phyloP scores from a whole-genome alignment of 2,113 vertebrate genomes.

The Silurus meridionalis region DNA sequence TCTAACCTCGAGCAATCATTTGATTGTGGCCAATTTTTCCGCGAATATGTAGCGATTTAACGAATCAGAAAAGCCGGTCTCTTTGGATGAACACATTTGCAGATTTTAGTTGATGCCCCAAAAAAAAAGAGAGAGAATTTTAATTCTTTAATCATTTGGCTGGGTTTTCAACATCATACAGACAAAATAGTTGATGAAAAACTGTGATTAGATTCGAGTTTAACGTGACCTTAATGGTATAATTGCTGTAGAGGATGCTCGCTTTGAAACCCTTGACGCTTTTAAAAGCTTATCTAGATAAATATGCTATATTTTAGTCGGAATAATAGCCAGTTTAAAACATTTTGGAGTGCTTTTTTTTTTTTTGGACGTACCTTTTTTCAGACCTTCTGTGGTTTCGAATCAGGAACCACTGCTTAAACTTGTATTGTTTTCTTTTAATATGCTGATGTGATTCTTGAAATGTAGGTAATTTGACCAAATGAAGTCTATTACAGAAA shows the following conservation, averaged over 20 bases:
- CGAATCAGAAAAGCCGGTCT: not conserved
- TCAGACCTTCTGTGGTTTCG: not conserved
- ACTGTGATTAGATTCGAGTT: conserved; percentile 3
- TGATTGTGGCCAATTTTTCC: conserved; percentile 35
- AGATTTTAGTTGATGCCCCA: not conserved
- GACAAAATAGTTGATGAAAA: not conserved
- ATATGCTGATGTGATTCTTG: not conserved
- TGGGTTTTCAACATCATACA: conserved; percentile 4
- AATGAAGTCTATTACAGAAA: not conserved
- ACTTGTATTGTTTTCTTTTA: not conserved
- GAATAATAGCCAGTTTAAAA: not conserved
- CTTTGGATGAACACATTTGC: not conserved
- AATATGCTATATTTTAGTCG: not conserved
- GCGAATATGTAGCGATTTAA: not conserved
- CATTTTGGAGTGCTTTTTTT: not conserved
- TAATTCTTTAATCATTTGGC: not conserved
- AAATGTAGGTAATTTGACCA: not conserved
- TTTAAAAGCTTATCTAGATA: not conserved
- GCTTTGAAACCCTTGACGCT: not conserved
- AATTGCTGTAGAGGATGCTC: not conserved
- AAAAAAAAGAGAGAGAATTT: not conserved
- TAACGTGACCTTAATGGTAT: conserved; percentile 2
- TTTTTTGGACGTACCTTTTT: not conserved
- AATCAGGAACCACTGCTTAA: not conserved
- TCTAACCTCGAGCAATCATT: conserved; percentile 37